These are phyloP conservation scores for Merluccius polli DNA, from an alignment of 2,797 vertebrate genomes.

Conservation along the genomic window DNA sequence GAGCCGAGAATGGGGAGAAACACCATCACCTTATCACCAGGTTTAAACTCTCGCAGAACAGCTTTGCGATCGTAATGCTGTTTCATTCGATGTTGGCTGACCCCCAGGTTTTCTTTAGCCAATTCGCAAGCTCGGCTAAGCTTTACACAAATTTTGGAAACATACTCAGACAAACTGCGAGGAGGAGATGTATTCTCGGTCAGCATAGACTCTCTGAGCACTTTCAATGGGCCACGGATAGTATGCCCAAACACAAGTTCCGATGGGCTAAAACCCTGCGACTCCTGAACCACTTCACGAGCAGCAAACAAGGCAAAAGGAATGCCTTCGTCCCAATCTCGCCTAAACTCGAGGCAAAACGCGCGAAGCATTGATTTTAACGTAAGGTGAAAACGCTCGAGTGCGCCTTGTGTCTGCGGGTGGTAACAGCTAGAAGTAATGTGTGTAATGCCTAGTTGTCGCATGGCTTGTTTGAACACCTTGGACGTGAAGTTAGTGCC, in stretches of 20 bases:
- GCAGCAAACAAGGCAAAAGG: neutral
- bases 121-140: neutral
- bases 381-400: neutral
- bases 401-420: neutral
- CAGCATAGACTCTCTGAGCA: too few relatives aligned
- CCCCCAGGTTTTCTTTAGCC: neutral
- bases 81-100: neutral
- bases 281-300: neutral
- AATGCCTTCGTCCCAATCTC: constrained; percentile 7
- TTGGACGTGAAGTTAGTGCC: neutral
- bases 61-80: too few relatives aligned
- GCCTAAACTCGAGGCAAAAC: constrained; percentile 1
- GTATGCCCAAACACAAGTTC: too few relatives aligned
- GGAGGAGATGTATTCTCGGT: too few relatives aligned
- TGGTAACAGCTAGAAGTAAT: neutral
- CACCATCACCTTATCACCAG: too few relatives aligned
- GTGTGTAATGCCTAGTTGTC: neutral
- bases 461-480: neutral
- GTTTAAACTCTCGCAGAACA: too few relatives aligned
- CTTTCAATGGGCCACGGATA: too few relatives aligned
- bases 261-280: too few relatives aligned
- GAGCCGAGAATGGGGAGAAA: too few relatives aligned
- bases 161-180: too few relatives aligned
- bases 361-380: constrained; percentile 1
- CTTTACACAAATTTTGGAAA: too few relatives aligned